phyloP scores from a whole-genome alignment of 92 coral and sea anemone species.

The Umimayanthus kanabou region DNA sequence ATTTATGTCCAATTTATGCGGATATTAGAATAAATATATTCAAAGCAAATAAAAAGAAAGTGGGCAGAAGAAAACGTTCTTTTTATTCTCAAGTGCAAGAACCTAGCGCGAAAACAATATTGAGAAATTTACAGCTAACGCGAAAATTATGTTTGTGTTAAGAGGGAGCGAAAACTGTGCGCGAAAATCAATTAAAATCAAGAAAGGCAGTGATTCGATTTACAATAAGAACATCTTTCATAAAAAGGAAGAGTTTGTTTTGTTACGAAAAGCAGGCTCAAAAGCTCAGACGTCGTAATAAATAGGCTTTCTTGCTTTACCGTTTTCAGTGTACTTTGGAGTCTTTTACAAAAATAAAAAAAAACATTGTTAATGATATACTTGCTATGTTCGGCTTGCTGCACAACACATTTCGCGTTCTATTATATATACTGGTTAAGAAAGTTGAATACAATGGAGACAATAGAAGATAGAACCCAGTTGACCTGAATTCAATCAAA shows the following conservation, averaged over 20 bases:
- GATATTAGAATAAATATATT: constrained; percentile 72
- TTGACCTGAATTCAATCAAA: constrained; percentile 44
- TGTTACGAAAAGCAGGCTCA: constrained; percentile 24
- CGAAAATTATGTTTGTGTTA: constrained; percentile 24
- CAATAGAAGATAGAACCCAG: constrained; percentile 21
- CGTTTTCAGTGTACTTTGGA: constrained; percentile 6
- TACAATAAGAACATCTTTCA: constrained; percentile 33
- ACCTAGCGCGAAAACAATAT: not conserved
- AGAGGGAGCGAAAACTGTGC: constrained; percentile 1
- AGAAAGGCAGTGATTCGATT: constrained; percentile 32
- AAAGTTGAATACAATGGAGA: constrained; percentile 22
- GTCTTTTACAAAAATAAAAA: not conserved
- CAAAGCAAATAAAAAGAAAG: constrained; percentile 42
- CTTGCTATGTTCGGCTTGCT: constrained; percentile 1
- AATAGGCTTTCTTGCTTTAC: not conserved
- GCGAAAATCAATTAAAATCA: constrained; percentile 47
- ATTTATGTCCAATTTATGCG: constrained; percentile 86
- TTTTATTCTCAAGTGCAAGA: constrained; percentile 28
- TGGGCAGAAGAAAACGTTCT: constrained; percentile 4
- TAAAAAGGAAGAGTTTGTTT: constrained; percentile 3
- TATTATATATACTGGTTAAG: constrained; percentile 41
- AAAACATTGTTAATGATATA: constrained; percentile 2
- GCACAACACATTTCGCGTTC: constrained; percentile 5
- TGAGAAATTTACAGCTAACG: not conserved
- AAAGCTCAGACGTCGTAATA: not conserved